Evolutionary conservation across 23 tunicate species (phyloP), one percentile per base, ranked within the genome.

Genomic region (Botrylloides violaceus): DNA sequence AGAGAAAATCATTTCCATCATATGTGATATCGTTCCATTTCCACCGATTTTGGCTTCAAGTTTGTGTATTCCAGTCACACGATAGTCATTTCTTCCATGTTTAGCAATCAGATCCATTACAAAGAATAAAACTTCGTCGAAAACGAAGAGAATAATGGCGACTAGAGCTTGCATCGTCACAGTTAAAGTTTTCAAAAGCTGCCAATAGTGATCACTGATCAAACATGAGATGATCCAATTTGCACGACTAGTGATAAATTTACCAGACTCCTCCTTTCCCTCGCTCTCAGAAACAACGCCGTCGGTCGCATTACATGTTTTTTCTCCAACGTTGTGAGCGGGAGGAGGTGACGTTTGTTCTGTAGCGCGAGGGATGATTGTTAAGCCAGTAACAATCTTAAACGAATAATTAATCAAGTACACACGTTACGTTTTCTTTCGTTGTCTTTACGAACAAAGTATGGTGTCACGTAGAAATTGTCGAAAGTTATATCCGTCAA

Each of bases 311-410:
- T 55, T 18, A 80, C 65, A 73, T 70, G 49, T 27, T 74, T 56
- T 25, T 76, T 87, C 43, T 87, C 95, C 29, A 87, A 36, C 34
- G 37, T 76, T 1, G 95, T 64, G 5, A 87, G 56, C 9, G 95
- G 95, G 19, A 87, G 65, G 6, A 87, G 79, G 50, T 36, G n/a
- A n/a, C 95, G 78, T 61, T 76, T 87, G 15, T 77, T 82, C 95
- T 87, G 61, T 0, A n/a, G 21, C 53, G 53, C 12, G 15, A 43
- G 53, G 6, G 7, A 6, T 70, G 12, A 71, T 28, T 28, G 25
- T 2, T 29, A 9, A 3, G 25, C 59, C 1, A 26, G 2, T 53
- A 7, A 27, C 39, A 71, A 5, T 25, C 18, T 31, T 64, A 34
- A 2, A 4, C 37, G 4, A 5, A 71, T 19, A 30, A 43, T 25